phyloP scores from a whole-genome alignment of 2,113 vertebrate genomes.

The Myocastor coypus region DNA sequence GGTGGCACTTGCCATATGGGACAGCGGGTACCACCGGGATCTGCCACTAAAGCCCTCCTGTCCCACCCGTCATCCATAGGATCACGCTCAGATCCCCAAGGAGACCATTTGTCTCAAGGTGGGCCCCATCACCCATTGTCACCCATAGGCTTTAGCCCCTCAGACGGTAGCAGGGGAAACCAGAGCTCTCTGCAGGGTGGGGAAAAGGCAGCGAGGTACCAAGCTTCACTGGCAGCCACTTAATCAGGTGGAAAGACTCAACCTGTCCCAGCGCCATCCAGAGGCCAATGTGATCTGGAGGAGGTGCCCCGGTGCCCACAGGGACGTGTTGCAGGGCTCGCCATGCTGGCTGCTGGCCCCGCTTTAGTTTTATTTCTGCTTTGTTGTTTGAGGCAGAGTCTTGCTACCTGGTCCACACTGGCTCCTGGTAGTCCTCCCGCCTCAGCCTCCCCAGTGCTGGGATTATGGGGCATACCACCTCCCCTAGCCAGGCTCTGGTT shows the following conservation, averaged over 20 bases:
- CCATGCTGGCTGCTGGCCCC: not conserved
- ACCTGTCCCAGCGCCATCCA: slow-evolving; percentile 69
- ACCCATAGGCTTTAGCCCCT: rapidly evolving
- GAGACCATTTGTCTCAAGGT: no score
- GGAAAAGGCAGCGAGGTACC: not conserved
- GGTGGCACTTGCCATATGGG: rapidly evolving
- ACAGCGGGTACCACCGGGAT: not conserved
- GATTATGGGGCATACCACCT: not conserved
- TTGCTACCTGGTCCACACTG: not conserved
- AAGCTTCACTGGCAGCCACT: slow-evolving; percentile 62
- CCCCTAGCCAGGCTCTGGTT: not conserved
- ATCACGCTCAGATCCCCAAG: not conserved
- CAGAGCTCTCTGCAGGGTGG: not conserved
- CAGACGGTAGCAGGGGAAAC: not conserved
- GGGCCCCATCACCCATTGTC: rapidly evolving
- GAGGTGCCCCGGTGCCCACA: not conserved
- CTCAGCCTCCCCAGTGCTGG: not conserved
- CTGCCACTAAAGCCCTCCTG: not conserved
- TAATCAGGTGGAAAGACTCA: slow-evolving; percentile 70
- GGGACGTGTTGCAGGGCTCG: rapidly evolving
- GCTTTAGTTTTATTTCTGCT: not conserved
- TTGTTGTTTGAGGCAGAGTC: not conserved
- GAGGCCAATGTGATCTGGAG: slow-evolving; percentile 81
- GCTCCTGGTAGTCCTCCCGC: not conserved
- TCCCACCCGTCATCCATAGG: not conserved